A percentile compares a stretch with the other conserved stretches of the same genome.
These are phyloP conservation scores for Planiliza haematocheilus DNA, from an alignment of 2,113 vertebrate genomes.

Conservation along the genomic window DNA sequence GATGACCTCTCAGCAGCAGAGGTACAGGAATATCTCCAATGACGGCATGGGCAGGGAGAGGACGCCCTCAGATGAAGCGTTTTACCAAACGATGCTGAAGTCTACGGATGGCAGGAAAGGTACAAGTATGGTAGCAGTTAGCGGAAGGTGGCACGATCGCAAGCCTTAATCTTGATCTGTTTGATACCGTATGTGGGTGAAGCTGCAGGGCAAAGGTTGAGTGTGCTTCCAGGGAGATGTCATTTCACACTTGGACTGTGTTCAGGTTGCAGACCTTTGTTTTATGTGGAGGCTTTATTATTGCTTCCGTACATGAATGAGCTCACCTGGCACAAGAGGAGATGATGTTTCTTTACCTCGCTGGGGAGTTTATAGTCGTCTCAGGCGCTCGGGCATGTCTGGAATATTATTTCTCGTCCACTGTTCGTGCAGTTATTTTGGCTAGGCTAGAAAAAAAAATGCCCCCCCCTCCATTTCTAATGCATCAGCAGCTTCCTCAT, in stretches of 20 bases:
- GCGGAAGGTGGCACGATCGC: conserved; percentile 11
- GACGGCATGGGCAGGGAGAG: conserved; percentile 78
- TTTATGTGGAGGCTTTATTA: conserved; percentile 10
- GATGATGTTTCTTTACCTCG: background rate
- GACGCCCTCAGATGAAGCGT: conserved; percentile 78
- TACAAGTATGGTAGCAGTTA: conserved; percentile 55
- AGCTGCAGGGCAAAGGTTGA: conserved; percentile 2
- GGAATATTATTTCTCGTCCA: background rate
- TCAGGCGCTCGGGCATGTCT: background rate
- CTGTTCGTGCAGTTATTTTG: background rate
- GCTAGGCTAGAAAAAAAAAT: background rate
- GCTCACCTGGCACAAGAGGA: background rate
- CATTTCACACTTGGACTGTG: conserved; percentile 7
- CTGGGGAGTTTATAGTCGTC: background rate
- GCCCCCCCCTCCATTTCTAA: conserved; percentile 34
- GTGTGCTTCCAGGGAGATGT: conserved; percentile 5
- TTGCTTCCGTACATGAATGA: too few species aligned
- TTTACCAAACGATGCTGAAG: conserved; percentile 85
- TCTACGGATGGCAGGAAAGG: conserved; percentile 85
- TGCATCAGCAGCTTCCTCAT: conserved; percentile 56
- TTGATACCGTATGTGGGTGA: conserved; percentile 15
- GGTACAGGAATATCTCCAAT: conserved; percentile 78
- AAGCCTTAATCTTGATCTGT: conserved; percentile 4
- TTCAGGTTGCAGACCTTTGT: background rate
- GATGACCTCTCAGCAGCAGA: conserved; percentile 78